phyloP scores from a whole-genome alignment of 2,797 vertebrate genomes.

The Lutjanus argentimaculatus region DNA sequence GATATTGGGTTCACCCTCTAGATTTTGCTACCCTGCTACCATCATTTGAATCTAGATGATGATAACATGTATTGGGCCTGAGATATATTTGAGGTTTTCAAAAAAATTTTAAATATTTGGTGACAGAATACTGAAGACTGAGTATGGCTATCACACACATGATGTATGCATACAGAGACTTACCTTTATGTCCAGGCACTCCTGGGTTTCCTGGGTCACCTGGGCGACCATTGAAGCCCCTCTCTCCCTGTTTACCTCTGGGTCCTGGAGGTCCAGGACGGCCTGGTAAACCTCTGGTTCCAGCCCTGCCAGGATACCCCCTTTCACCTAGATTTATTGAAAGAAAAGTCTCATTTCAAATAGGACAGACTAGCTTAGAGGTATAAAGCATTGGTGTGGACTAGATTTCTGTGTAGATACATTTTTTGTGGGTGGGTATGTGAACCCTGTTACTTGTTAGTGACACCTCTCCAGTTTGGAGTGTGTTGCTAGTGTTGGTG shows the following conservation, averaged over 20 bases:
- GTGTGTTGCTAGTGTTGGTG: not conserved
- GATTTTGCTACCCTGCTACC: not conserved
- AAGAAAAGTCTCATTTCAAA: slow-evolving; percentile 2
- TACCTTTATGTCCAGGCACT: slow-evolving; percentile 68
- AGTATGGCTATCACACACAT: not conserved
- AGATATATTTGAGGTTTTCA: not conserved
- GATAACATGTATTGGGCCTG: not conserved
- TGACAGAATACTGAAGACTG: not conserved
- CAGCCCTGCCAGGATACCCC: slow-evolving; percentile 56
- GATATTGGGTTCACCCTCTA: no score
- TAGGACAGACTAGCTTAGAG: not conserved
- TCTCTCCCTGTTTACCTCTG: slow-evolving; percentile 65
- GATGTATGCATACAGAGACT: not conserved
- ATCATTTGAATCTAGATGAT: not conserved
- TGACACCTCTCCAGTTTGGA: not conserved
- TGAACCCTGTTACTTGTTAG: not conserved
- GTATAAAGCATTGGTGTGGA: not conserved
- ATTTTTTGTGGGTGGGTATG: not conserved
- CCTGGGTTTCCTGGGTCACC: slow-evolving; percentile 65
- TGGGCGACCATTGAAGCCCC: slow-evolving; percentile 52
- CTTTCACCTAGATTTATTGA: slow-evolving; percentile 55
- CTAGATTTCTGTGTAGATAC: not conserved
- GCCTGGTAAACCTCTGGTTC: slow-evolving; percentile 39
- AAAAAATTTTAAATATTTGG: not conserved
- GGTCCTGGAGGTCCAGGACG: slow-evolving; percentile 59